phyloP scores from a whole-genome alignment of 2,113 vertebrate genomes.

The Dasyornis broadbenti region DNA sequence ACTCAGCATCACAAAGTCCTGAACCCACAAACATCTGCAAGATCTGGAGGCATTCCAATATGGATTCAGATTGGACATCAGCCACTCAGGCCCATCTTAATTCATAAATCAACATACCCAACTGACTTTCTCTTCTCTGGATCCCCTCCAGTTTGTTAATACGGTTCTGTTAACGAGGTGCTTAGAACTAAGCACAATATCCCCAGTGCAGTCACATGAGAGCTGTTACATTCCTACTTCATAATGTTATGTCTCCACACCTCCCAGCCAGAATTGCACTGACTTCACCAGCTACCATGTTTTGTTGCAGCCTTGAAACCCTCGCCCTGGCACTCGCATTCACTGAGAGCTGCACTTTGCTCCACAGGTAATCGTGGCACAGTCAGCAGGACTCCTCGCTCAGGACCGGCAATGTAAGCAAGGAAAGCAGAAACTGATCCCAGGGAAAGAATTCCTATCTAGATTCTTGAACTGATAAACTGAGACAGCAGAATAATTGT shows the following conservation, averaged over 20 bases:
- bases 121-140: conserved; percentile 45
- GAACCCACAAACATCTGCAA: conserved; percentile 49
- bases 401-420: neutral
- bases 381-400: neutral
- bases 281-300: conserved; percentile 58
- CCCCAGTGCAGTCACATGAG: conserved; percentile 54
- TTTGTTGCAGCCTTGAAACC: conserved; percentile 45
- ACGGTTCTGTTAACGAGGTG: conserved; percentile 61
- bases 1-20: conserved; percentile 34
- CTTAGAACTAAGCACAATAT: conserved; percentile 65
- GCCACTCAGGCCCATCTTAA: conserved; percentile 53
- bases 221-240: conserved; percentile 61
- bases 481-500: conserved; percentile 40
- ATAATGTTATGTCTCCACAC: conserved; percentile 65
- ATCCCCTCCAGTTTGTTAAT: conserved; percentile 62
- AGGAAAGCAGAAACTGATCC: conserved; percentile 14
- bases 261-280: conserved; percentile 30
- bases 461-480: conserved; percentile 45
- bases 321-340: neutral
- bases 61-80: conserved; percentile 46
- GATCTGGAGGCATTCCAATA: conserved; percentile 31
- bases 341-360: neutral
- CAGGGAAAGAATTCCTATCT: neutral
- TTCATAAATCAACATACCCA: conserved; percentile 50
- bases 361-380: neutral